Conservation (phyloP, 1,140 invertebrate species). For the Zeugodacus cucurbitae region DNA sequence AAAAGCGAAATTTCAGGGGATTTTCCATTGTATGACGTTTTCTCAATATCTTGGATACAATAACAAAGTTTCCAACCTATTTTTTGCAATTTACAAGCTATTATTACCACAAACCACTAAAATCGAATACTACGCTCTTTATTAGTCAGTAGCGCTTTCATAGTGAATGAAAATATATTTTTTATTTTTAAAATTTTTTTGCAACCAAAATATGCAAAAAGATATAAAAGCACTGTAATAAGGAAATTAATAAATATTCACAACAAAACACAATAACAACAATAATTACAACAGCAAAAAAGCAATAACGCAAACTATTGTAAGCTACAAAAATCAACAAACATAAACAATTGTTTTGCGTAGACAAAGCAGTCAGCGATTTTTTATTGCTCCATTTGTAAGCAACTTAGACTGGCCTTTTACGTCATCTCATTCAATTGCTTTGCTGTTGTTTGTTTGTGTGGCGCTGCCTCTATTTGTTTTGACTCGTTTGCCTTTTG, state of each 20-base stretch:
- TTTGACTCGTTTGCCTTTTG: background rate
- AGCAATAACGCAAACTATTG: background rate
- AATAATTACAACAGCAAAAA: background rate
- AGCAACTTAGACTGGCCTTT: background rate
- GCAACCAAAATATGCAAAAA: background rate
- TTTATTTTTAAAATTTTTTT: background rate
- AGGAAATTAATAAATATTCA: background rate
- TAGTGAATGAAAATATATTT: background rate
- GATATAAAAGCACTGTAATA: too few species aligned
- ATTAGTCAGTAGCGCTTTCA: background rate
- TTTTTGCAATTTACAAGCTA: background rate
- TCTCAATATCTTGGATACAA: background rate
- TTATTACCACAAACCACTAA: background rate
- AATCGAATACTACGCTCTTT: background rate
- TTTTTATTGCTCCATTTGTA: background rate
- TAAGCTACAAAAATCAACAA: background rate
- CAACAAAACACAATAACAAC: background rate
- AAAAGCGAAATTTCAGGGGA: background rate
- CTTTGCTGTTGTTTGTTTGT: background rate
- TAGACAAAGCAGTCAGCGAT: background rate
- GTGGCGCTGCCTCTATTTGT: background rate
- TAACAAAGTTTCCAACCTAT: background rate
- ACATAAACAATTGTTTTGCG: too few species aligned
- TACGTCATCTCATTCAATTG: conserved; percentile 11
- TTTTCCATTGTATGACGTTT: background rate